These are phyloP conservation scores for Diadema setosum DNA, from an alignment of 35 echinoderm and acorn worm genomes.

Conservation along the genomic window DNA sequence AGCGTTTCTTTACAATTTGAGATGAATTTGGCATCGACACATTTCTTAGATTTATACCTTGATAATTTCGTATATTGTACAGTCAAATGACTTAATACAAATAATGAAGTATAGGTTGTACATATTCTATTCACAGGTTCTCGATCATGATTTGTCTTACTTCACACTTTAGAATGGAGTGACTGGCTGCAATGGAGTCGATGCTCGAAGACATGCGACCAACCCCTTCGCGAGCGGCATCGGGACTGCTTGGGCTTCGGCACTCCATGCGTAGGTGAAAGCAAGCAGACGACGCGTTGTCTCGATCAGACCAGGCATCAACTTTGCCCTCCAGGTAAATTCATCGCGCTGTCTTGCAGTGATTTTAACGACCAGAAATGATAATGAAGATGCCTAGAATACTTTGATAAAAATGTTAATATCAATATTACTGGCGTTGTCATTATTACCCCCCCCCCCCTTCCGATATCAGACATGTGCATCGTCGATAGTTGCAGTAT, in stretches of 20 bases:
- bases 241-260: constrained; percentile 22
- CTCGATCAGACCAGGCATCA: constrained; percentile 22
- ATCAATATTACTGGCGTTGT: too few species aligned
- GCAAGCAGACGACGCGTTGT: neutral
- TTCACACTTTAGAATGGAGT: neutral
- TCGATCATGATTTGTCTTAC: neutral
- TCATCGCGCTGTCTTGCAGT: neutral
- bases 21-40: too few species aligned
- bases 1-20: too few species aligned
- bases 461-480: too few species aligned
- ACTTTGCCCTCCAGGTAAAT: constrained; percentile 39
- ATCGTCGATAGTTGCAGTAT: too few species aligned
- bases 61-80: neutral
- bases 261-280: constrained; percentile 2
- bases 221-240: neutral
- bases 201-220: constrained; percentile 41
- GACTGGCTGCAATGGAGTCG: constrained; percentile 19
- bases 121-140: neutral
- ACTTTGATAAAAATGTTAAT: too few species aligned
- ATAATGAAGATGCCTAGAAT: too few species aligned
- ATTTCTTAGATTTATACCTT: neutral
- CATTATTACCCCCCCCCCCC: too few species aligned
- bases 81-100: neutral
- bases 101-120: neutral
- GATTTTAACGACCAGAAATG: too few species aligned